Base-by-base conservation (phyloP, 35 echinoderm and acorn worm species). In the Stichopus chloronotus region DNA sequence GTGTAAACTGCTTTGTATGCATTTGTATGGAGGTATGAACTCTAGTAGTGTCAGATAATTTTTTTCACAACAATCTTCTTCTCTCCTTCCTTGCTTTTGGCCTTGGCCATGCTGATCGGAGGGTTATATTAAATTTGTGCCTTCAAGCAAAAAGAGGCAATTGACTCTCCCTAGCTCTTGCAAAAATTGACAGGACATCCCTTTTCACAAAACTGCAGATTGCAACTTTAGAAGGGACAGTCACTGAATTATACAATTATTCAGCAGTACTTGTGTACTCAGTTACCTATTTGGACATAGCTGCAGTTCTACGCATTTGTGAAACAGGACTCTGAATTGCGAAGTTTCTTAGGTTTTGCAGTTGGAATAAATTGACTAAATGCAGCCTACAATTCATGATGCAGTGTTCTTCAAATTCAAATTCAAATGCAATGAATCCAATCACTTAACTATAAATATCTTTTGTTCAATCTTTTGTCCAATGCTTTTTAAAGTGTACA, bases 41-140 rank as follows among this genome's bases (percentile, higher is more conserved):
- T 74, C 69, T 6, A 74, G 22, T 20, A 74, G 69, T 74, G 69
- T 7, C 69, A 74, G 69, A 7, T 74, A 74, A 74, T 74, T 74
- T 21, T 74, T 43, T 74, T 74, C 69, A 16, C 69, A 74, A 74
- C 13, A 43, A 74, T 14, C 19, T 14, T 14, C 19, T 14, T 74
- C 69, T 74, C 19, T 74, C 20, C 30, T 3, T 74, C 69, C 69
- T 21, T 74, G 69, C 69, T 2, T 20, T 65, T 74, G 69, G 69
- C 69, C 69, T 74, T 74, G 69, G 17, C 69, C 17, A 74, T 74
- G 69, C 22, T 74, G 69, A 74, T 74, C 17, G 22, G 30, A 74
- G 69, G 69, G 69, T n/a, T 74, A 74, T 74, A 74, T 74, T 74
- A 74, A 74, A 14, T 74, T 74, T 74, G 69, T 74, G 69, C 69